phyloP scores from a whole-genome alignment of 2,113 vertebrate species.

The Origma solitaria region DNA sequence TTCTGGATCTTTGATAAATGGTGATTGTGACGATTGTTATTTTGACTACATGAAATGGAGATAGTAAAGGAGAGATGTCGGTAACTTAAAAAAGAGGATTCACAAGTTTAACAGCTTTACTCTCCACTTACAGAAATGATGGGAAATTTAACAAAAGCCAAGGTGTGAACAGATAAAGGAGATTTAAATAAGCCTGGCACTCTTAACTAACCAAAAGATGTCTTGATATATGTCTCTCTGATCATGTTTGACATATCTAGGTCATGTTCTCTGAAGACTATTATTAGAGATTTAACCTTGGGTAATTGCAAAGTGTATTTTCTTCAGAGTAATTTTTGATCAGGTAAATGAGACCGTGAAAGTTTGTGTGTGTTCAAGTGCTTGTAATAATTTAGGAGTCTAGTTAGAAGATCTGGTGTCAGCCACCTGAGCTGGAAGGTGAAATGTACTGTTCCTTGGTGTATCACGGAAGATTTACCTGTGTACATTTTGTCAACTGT shows the following conservation, averaged over 20 bases:
- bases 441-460: accelerated
- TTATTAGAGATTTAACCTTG: constrained; percentile 67
- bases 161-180: constrained; percentile 53
- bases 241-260: constrained; percentile 66
- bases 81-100: not conserved
- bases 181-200: constrained; percentile 46
- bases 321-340: constrained; percentile 25
- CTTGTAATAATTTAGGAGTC: not conserved
- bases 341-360: not conserved
- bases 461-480: not conserved
- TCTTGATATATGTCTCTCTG: constrained; percentile 59
- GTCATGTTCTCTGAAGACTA: constrained; percentile 54
- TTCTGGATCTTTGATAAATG: not conserved
- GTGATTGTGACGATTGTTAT: not conserved
- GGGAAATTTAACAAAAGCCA: constrained; percentile 30
- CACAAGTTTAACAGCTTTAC: not conserved
- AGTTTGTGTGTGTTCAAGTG: not conserved
- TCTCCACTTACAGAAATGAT: not conserved
- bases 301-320: constrained; percentile 57
- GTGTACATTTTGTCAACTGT: not conserved
- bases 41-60: not conserved
- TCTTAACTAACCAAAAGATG: constrained; percentile 55
- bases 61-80: not conserved
- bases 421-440: not conserved
- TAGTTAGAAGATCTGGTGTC: not conserved